A percentile compares a stretch with the other conserved stretches of the same genome.
phyloP scores from a whole-genome alignment of 2,888 invertebrate genomes.

The Keiferia lycopersicella region DNA sequence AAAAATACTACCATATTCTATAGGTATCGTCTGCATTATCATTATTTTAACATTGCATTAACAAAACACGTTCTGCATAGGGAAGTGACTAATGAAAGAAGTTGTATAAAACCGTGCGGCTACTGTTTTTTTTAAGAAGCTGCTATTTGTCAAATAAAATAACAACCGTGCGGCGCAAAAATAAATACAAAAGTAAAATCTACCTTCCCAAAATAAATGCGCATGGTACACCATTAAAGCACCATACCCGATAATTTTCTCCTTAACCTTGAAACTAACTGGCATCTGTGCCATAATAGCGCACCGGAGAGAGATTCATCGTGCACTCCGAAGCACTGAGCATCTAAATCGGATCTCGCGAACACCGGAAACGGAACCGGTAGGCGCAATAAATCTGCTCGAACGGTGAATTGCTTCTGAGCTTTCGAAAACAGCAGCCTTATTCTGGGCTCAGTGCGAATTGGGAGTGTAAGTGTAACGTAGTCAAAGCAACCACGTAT shows the following conservation, averaged over 20 bases:
- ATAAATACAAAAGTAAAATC: no score
- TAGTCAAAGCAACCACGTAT: no score
- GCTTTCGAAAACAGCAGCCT: constrained; percentile 18
- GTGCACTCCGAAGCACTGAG: constrained; percentile 15
- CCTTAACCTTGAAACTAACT: neutral
- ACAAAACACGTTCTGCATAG: no score
- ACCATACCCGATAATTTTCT: neutral
- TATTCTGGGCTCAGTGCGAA: constrained; percentile 13
- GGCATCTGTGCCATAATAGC: constrained; percentile 12
- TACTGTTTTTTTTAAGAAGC: no score
- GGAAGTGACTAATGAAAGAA: no score
- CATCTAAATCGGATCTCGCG: constrained; percentile 22
- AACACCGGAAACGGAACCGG: constrained; percentile 19
- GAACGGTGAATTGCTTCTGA: constrained; percentile 22
- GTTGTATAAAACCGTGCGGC: neutral
- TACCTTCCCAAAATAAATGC: neutral
- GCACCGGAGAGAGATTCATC: constrained; percentile 9
- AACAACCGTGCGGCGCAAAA: no score
- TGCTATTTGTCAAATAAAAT: no score
- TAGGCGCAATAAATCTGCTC: constrained; percentile 20
- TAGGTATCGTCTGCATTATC: no score
- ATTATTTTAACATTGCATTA: no score
- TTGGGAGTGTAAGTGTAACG: neutral
- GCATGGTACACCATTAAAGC: neutral
- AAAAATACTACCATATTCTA: no score